Base-by-base conservation (phyloP, 2,888 invertebrate genomes). In the Zaprionus bogoriensis region DNA sequence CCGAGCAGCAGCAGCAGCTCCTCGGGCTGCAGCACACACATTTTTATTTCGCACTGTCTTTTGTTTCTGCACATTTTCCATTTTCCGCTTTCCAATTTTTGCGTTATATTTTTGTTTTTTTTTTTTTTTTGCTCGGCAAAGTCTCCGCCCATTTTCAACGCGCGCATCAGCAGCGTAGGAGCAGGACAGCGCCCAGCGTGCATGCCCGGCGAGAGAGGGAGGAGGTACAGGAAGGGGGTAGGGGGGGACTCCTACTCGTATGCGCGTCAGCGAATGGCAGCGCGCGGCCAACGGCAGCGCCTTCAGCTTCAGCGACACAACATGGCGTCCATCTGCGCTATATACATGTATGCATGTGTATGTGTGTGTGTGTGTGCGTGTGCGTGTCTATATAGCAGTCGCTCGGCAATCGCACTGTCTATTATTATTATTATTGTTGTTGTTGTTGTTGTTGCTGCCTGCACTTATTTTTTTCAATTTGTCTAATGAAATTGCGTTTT, bases 91-190 rank as follows among this genome's bases (percentile, higher is more conserved):
- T 25, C 32, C 47, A 32, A 41, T 36, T 70, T 47, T 38, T 5
- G 4, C 14, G 14, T 20, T 62, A 14, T 51, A 45, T 10, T 46
- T 44, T 19, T 44, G 36, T 47, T 52, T 30, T 38, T 38, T 27
- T 27, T 48, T 23, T 28, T 10, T 28, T 28, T 41, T 41, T 58
- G 54, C 67, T 59, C 45, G 74, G 32, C 44, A 66, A n/a, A 86
- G 84, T 86, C 89, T 89, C 89, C 89, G 89, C 89, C 89, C 89
- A 83, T 88, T 89, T 89, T 89, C 86, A 87, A 88, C 89, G 88
- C 89, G 89, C 89, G 89, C 89, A n/a, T n/a, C n/a, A n/a, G n/a
- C n/a, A n/a, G 89, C 89, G 87, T 89, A 89, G 89, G 89, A 89
- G 88, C 87, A n/a, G n/a, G n/a, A n/a, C 84, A 74, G 10, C 4